Evolutionary conservation across 2,113 vertebrate genomes (phyloP), one percentile per base, ranked within the genome.

Genomic region (Amia ocellicauda): DNA sequence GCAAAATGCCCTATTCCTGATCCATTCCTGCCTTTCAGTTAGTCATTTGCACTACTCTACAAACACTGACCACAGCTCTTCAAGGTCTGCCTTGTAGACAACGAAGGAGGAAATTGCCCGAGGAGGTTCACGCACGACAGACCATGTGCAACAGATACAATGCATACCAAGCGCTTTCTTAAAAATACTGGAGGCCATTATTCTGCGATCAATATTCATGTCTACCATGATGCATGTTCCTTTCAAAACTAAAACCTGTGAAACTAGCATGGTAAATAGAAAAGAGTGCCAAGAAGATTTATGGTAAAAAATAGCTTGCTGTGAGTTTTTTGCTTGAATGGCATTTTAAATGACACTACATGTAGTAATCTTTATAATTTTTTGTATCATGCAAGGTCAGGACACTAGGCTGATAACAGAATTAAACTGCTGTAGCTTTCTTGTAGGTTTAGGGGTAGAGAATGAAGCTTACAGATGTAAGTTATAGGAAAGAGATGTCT

Each of bases 341-440:
- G 11, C 31, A 2, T 36, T 36, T 36, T 36, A 5, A 36, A 36
- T 66, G 58, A 71, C 53, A 69, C 63, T 61, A 68, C 58, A 52
- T 56, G 41, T 60, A 57, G 55, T 50, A 70, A 71, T 62, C 57
- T 63, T 20, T 24, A 28, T 59, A 7, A 17, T 1, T 62, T 75
- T 60, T 74, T 70, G 31, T 36, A 65, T 60, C 17, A 31, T 40
- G 14, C 22, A 5, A 63, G 5, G 4, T 55, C 60, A 57, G 17
- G 47, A 27, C 53, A 49, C 22, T 16, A 29, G 55, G 43, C 52
- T 60, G 66, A 75, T 63, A 70, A 63, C 45, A 11, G 1, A 60
- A 66, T 70, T 28, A 67, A 73, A 67, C 69, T 53, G 66, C 29
- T 56, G 53, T 11, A 7, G 31, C 11, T 5, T 36, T 36, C 31